Evolutionary conservation across 2,888 invertebrate species (phyloP), one percentile per base, ranked within the genome.

Genomic region (Drosophila nr. perissopoda): DNA sequence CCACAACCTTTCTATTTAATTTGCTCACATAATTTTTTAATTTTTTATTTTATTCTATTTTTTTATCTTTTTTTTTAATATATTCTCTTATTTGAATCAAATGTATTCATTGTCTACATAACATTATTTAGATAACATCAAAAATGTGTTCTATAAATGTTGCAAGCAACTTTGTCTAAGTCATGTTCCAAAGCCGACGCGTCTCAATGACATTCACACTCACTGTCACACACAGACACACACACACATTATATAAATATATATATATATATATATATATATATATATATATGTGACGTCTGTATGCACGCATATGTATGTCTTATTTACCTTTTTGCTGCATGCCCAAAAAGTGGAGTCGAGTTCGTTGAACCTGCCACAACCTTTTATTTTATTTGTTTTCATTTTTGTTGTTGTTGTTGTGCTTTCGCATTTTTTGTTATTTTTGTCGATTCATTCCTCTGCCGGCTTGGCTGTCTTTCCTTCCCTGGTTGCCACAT

Each of bases 371-470:
- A 80, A 80, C 80, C 56, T 64, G 61, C 61, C 60, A 46, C 61
- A 78, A 74, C 61, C 57, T 65, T 74, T 63, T 60, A 48, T 57
- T 68, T 63, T 49, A 33, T 42, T 38, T 70, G 25, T 48, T 58
- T 53, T 36, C 58, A 31, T 58, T 25, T 54, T 25, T 56, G 33
- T 16, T 36, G 27, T 36, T 66, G 11, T 38, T 11, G 53, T 21
- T 65, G 31, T 65, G 53, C 8, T 46, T 25, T 46, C 46, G 46
- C 21, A 46, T 46, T 64, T 38, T 71, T 65, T 65, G 78, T 63
- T 81, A 73, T 77, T 79, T 81, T 81, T 70, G 79, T 77, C 81
- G 70, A 81, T 77, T 74, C 60, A 81, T 70, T 74, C 57, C 66
- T 67, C 61, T 68, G 74, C 81, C 73, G 67, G 70, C 70, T 67